Evolutionary conservation across 2,797 vertebrate genomes (phyloP).

Genomic region (Ispidina picta): DNA sequence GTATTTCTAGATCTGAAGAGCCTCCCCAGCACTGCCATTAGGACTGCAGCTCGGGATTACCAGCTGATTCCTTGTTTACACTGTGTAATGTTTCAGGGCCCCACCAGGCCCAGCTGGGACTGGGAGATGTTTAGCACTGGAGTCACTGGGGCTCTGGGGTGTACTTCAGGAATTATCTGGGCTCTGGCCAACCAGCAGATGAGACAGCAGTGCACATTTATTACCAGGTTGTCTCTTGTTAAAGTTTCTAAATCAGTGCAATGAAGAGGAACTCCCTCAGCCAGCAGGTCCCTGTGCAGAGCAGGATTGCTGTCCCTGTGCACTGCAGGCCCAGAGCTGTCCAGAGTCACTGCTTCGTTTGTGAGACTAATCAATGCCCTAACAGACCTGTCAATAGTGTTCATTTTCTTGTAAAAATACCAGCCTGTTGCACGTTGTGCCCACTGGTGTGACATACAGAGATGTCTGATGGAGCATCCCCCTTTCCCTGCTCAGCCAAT

Average conservation of each 20-base stretch:
- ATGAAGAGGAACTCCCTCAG: background rate
- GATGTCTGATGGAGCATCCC: background rate
- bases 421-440: background rate
- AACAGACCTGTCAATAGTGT: conserved; percentile 35
- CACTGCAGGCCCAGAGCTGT: background rate
- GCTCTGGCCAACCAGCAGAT: conserved; percentile 22
- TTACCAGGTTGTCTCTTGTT: background rate
- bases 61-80: background rate
- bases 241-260: background rate
- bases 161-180: conserved; percentile 20
- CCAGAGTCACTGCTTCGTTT: background rate
- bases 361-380: background rate
- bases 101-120: background rate
- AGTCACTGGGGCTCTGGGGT: background rate
- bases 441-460: background rate
- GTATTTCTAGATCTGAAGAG: background rate
- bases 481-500: background rate
- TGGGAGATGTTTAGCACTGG: background rate
- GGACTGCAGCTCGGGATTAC: background rate
- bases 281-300: background rate
- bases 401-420: conserved; percentile 16
- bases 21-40: background rate
- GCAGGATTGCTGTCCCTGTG: background rate
- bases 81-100: background rate
- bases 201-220: conserved; percentile 2